phyloP scores from a whole-genome alignment of 2,113 vertebrate species.

The Willisornis vidua region DNA sequence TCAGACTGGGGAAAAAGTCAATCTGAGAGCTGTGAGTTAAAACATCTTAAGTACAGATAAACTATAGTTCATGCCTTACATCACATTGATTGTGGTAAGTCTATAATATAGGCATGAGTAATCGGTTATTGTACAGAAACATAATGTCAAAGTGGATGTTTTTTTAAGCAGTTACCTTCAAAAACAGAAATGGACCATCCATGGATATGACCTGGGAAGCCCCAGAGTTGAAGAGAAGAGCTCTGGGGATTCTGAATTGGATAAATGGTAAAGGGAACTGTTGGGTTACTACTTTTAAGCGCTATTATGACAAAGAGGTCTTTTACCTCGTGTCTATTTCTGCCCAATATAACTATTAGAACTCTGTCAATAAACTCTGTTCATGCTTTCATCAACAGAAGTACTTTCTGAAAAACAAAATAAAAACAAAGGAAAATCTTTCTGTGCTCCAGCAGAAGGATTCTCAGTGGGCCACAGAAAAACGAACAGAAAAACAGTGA shows the following conservation, averaged over 20 bases:
- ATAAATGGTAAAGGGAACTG: neutral
- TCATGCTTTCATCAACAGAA: neutral
- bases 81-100: neutral
- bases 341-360: rapidly evolving
- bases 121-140: neutral
- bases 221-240: neutral
- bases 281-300: neutral
- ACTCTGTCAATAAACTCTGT: neutral
- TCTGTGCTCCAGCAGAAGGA: neutral
- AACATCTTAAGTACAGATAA: neutral
- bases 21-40: neutral
- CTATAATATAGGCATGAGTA: neutral
- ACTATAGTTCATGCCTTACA: neutral
- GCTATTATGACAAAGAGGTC: neutral
- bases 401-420: neutral
- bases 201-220: neutral
- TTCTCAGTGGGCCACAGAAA: neutral
- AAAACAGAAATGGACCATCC: neutral
- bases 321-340: neutral
- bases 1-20: neutral
- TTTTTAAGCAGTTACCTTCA: neutral
- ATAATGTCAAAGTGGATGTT: neutral
- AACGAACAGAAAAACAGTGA: neutral
- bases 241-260: neutral
- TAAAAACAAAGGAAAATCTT: neutral